phyloP scores from a whole-genome alignment of 2,888 invertebrate species.

The Pseudoips prasinana region DNA sequence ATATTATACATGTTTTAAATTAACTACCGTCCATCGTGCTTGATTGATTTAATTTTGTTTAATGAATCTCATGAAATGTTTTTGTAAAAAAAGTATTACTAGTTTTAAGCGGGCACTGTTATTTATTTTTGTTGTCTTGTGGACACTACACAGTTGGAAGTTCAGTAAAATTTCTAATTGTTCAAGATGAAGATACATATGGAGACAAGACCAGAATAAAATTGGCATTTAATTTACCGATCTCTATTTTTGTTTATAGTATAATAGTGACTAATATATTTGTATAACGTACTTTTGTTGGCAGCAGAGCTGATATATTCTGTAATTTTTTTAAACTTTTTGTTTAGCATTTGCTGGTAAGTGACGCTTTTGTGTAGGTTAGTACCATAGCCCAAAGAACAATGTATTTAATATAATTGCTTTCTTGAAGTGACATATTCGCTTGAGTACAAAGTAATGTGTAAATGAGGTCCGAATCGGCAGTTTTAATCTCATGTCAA shows the following conservation, averaged over 20 bases:
- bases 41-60: slow-evolving; percentile 21
- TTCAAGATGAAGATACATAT: no score
- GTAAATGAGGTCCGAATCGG: slow-evolving; percentile 37
- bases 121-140: slow-evolving; percentile 12
- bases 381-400: slow-evolving; percentile 30
- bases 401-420: slow-evolving; percentile 8
- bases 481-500: slow-evolving; percentile 54
- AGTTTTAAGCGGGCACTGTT: slow-evolving; percentile 36
- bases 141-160: no score
- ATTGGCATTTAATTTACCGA: slow-evolving; percentile 7
- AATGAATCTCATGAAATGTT: slow-evolving; percentile 30
- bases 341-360: slow-evolving; percentile 12
- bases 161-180: no score
- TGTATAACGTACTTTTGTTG: slow-evolving; percentile 14
- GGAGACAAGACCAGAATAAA: slow-evolving; percentile 15
- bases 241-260: slow-evolving; percentile 15
- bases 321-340: slow-evolving; percentile 7
- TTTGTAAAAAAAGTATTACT: slow-evolving; percentile 35
- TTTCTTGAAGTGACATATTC: slow-evolving; percentile 40
- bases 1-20: no score
- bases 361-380: slow-evolving; percentile 15
- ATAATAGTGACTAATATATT: no score
- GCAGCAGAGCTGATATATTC: slow-evolving; percentile 29
- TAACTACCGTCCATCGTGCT: slow-evolving; percentile 25
- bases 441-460: slow-evolving; percentile 63